These are phyloP conservation scores for Lagodon rhomboides DNA, from an alignment of 2,797 vertebrate genomes.

Conservation along the genomic window DNA sequence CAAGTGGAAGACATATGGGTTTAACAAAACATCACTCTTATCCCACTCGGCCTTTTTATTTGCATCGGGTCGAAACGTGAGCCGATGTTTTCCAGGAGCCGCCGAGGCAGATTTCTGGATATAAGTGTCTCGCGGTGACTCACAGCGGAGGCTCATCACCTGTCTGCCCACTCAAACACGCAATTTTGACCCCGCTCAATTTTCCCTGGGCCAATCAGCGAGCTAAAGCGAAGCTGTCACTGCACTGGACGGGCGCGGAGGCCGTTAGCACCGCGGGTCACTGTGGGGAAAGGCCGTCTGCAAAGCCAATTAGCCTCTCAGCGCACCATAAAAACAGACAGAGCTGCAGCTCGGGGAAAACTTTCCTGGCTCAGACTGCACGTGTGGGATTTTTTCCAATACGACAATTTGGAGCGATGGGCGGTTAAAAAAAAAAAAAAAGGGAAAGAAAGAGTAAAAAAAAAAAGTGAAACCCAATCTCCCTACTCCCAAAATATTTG, in stretches of 20 bases:
- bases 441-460: neutral
- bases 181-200: slow-evolving; percentile 44
- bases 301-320: slow-evolving; percentile 80
- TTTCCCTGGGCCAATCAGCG: slow-evolving; percentile 44
- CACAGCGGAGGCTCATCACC: slow-evolving; percentile 57
- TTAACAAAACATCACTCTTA: slow-evolving; percentile 56
- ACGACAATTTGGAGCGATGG: slow-evolving; percentile 69
- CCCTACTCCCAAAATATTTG: slow-evolving; percentile 72
- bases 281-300: slow-evolving; percentile 72
- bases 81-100: slow-evolving; percentile 58
- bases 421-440: slow-evolving; percentile 38
- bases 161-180: slow-evolving; percentile 46
- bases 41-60: slow-evolving; percentile 49
- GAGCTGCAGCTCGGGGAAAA: slow-evolving; percentile 57
- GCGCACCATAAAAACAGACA: slow-evolving; percentile 76
- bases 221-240: slow-evolving; percentile 59
- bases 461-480: slow-evolving; percentile 51
- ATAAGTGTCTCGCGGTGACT: slow-evolving; percentile 48
- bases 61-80: slow-evolving; percentile 50
- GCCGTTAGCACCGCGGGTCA: slow-evolving; percentile 67
- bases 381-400: slow-evolving; percentile 71
- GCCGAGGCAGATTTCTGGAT: slow-evolving; percentile 56
- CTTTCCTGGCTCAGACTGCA: slow-evolving; percentile 78
- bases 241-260: slow-evolving; percentile 44
- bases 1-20: slow-evolving; percentile 48